Evolutionary conservation across 1,140 invertebrate species (phyloP), one percentile per base, ranked within the genome.

Genomic region (Pseudomyrmex gracilis): DNA sequence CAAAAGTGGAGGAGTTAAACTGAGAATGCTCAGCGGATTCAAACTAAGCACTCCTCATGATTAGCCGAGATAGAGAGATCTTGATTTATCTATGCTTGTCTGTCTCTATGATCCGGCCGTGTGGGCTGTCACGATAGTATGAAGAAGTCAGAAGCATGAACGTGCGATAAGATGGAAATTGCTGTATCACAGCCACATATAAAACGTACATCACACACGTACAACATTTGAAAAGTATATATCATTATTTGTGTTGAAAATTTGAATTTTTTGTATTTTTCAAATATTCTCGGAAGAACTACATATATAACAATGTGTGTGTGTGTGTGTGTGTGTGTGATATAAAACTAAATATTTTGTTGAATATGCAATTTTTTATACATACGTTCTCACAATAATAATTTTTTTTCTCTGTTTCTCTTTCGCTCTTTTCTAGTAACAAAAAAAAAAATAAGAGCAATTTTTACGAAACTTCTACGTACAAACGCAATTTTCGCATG

Each of bases 51-150:
- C 84, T 85, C 51, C 60, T 51, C 82, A 55, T 82, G 87, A 89
- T 89, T 86, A 86, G 70, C 49, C 63, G 55, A 34, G 87, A 88
- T 89, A 89, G 57, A 89, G 57, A 45, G 24, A 88, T 89, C 87
- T 89, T 89, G 84, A 89, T 89, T 88, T 88, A 89, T 86, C 70
- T 61, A 58, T 43, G 64, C 64, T 60, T 68, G 73, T 84, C 74
- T 67, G 70, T 71, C 51, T 45, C 15, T 76, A 34, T 47, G 63
- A 64, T 73, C 53, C 24, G 34, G 45, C 68, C 34, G 34, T 70
- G 10, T 34, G n/a, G 57, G 68, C 73, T 67, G 61, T 77, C 71
- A 34, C n/a, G 58, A 45, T 80, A 77, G 80, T 84, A 80, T 64
- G 78, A 49, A 34, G 34, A 34, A 34, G 34, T 34, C 34, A 34